These are phyloP conservation scores for Furcifer pardalis DNA, from an alignment of 2,797 vertebrate species.

Conservation along the genomic window DNA sequence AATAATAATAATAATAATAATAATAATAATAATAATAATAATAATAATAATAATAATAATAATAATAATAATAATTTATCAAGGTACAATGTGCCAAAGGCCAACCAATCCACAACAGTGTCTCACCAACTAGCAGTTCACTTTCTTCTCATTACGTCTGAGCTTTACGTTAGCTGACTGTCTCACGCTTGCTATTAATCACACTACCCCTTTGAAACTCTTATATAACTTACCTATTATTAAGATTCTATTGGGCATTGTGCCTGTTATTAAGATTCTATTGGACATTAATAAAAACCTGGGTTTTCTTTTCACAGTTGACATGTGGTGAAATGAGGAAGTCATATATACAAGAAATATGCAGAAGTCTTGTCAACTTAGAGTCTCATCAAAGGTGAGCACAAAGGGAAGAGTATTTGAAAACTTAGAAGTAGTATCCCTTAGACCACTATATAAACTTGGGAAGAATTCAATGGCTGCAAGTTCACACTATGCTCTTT, in stretches of 20 bases:
- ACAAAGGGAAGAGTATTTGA: slow-evolving; percentile 1
- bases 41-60: too few species aligned
- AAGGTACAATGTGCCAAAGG: not conserved
- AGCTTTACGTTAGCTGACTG: not conserved
- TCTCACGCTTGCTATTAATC: not conserved
- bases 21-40: too few species aligned
- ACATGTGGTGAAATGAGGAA: not conserved
- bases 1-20: too few species aligned
- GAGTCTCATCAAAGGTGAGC: not conserved
- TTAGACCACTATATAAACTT: not conserved
- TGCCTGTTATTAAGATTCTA: not conserved
- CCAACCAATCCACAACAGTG: not conserved
- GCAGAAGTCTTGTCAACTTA: not conserved
- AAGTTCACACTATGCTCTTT: not conserved
- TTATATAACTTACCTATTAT: not conserved
- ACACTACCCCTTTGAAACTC: not conserved
- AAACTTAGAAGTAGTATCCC: slow-evolving; percentile 5
- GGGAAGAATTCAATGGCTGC: not conserved
- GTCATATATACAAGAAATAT: not conserved
- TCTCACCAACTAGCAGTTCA: not conserved
- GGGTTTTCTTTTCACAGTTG: not conserved
- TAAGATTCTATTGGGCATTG: too few species aligned
- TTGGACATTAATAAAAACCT: not conserved
- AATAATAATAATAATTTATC: too few species aligned
- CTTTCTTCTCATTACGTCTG: not conserved